Conservation (phyloP, 2,797 vertebrate species). For the Leuciscus waleckii region DNA sequence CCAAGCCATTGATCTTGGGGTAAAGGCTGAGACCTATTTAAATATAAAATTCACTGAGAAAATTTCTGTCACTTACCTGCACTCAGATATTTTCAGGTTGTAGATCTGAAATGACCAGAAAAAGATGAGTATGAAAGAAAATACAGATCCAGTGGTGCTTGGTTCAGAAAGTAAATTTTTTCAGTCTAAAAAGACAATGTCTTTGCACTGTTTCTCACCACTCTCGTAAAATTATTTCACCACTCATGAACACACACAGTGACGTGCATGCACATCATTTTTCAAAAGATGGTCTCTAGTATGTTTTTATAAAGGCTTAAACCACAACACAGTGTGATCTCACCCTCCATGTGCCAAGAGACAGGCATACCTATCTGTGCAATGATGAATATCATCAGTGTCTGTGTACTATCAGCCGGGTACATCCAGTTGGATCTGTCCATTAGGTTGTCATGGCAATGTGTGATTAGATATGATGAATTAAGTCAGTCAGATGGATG, state of each 20-base stretch:
- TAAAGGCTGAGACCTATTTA: neutral
- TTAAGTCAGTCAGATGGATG: constrained; percentile 20
- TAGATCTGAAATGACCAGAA: neutral
- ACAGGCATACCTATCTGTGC: neutral
- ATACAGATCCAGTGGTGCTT: constrained; percentile 45
- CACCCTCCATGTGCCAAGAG: neutral
- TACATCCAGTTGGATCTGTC: neutral
- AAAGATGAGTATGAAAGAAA: constrained; percentile 5
- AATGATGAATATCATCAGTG: constrained; percentile 2
- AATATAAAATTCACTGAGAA: constrained; percentile 5
- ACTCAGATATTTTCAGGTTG: neutral
- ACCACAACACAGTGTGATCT: neutral
- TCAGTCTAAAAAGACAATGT: constrained; percentile 29
- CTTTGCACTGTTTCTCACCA: constrained; percentile 48
- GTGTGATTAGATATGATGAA: constrained; percentile 22
- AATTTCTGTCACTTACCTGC: neutral
- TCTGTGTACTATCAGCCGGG: neutral
- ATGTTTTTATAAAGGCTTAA: constrained; percentile 8
- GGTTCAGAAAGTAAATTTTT: neutral
- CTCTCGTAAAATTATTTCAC: constrained; percentile 23
- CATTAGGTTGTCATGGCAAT: neutral
- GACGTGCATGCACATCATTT: neutral
- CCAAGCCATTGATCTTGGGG: constrained; percentile 32
- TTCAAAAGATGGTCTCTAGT: neutral
- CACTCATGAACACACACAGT: constrained; percentile 12